These are phyloP conservation scores for Limanda limanda DNA, from an alignment of 2,113 vertebrate genomes.

Conservation along the genomic window DNA sequence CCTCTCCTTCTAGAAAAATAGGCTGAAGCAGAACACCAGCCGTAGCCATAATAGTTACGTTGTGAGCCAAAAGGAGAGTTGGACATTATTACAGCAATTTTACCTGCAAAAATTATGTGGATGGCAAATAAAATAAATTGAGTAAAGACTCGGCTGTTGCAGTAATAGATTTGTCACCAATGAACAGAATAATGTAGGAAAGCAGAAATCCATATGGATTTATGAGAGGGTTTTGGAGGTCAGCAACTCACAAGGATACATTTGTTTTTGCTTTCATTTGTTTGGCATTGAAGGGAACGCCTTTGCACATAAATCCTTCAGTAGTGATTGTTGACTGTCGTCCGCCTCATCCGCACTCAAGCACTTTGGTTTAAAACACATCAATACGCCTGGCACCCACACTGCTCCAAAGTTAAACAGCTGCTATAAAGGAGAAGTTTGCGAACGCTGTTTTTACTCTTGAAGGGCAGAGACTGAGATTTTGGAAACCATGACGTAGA, in stretches of 20 bases:
- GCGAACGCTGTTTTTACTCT: too few relatives aligned
- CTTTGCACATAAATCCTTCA: constrained; percentile 59
- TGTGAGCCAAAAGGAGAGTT: constrained; percentile 55
- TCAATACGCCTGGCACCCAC: too few relatives aligned
- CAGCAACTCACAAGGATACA: constrained; percentile 7
- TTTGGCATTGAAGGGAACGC: constrained; percentile 44
- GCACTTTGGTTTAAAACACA: too few relatives aligned
- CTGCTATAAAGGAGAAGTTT: too few relatives aligned
- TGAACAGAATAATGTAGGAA: constrained; percentile 29
- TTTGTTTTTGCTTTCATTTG: constrained; percentile 53
- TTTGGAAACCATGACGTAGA: background rate
- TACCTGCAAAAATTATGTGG: constrained; percentile 56
- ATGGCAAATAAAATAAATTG: constrained; percentile 68
- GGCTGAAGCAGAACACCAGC: constrained; percentile 42
- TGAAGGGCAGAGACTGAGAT: constrained; percentile 38
- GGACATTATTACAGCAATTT: constrained; percentile 52
- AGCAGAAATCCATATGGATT: constrained; percentile 40
- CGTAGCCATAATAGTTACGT: constrained; percentile 50
- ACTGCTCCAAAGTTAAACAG: too few relatives aligned
- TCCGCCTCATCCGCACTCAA: too few relatives aligned
- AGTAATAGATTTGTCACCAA: constrained; percentile 56
- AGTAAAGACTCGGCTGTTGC: constrained; percentile 54
- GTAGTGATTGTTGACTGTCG: background rate
- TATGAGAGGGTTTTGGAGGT: constrained; percentile 46
- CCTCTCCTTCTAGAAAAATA: constrained; percentile 50